A percentile compares a stretch with the other conserved stretches of the same genome.
Conservation (phyloP, 2,113 vertebrate species). For the Tetraodon nigroviridis region DNA sequence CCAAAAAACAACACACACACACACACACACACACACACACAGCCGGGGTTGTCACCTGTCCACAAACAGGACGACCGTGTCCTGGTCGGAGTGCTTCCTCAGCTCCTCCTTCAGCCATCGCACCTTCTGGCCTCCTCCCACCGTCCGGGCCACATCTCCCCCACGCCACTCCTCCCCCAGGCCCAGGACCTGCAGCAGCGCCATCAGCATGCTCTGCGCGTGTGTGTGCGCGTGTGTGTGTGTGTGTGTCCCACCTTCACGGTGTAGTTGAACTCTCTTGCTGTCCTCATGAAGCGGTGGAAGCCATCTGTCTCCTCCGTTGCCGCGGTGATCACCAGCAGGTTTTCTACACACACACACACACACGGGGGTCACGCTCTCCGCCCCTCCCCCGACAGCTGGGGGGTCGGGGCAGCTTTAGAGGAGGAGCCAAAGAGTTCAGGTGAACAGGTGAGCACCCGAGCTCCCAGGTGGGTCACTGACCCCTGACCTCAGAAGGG, state of each 20-base stretch:
- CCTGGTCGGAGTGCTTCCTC: conserved; percentile 68
- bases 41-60: conserved; percentile 76
- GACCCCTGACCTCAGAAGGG: too few species aligned
- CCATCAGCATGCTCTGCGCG: not conserved
- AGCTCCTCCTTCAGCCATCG: conserved; percentile 86
- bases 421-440: too few species aligned
- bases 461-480: too few species aligned
- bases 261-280: conserved; percentile 82
- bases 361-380: not conserved
- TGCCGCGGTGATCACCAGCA: conserved; percentile 84
- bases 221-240: conserved; percentile 15
- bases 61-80: conserved; percentile 82
- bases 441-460: too few species aligned
- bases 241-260: conserved; percentile 71
- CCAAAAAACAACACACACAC: not conserved
- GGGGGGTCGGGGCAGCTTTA: too few species aligned
- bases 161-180: conserved; percentile 80
- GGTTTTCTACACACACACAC: conserved; percentile 67
- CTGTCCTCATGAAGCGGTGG: conserved; percentile 78
- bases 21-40: conserved; percentile 4
- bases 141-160: conserved; percentile 75
- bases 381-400: too few species aligned
- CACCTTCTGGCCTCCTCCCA: conserved; percentile 90
- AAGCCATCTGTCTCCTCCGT: conserved; percentile 83
- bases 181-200: conserved; percentile 62